Percentiles rank a stretch among this genome's conserved stretches.
These are phyloP conservation scores for Spermophilus dauricus DNA, from an alignment of 2,113 vertebrate species.

Conservation along the genomic window DNA sequence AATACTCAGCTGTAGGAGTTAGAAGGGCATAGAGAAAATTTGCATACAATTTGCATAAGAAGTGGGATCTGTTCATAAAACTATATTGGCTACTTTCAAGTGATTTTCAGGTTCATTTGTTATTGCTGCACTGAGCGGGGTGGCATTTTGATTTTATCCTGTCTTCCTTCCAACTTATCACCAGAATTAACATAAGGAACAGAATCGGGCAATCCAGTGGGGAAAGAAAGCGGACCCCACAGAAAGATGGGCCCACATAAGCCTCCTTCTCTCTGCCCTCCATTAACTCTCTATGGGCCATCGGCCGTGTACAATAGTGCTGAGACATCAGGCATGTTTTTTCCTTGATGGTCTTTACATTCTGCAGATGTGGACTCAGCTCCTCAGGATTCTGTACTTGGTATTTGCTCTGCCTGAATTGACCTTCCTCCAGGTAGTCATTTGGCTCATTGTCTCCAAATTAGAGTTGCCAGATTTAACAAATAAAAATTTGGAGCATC, in stretches of 20 bases:
- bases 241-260: too few relatives aligned
- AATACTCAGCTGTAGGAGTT: background rate
- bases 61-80: constrained; percentile 21
- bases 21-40: background rate
- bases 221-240: background rate
- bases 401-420: background rate
- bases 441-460: background rate
- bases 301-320: background rate
- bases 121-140: background rate
- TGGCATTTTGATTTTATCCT: background rate
- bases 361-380: background rate
- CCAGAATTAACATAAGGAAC: background rate
- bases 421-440: background rate
- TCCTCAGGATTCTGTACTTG: background rate
- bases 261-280: background rate
- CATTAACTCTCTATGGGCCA: background rate
- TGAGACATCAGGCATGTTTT: background rate
- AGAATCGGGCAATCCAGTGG: background rate
- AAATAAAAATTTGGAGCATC: background rate
- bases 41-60: constrained; percentile 9
- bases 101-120: constrained; percentile 58
- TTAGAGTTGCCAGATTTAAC: background rate
- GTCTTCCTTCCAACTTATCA: background rate
- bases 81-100: background rate
- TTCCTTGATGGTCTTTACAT: background rate